These are phyloP conservation scores for Tolypeutes matacus DNA, from an alignment of 2,797 vertebrate species.

Conservation along the genomic window DNA sequence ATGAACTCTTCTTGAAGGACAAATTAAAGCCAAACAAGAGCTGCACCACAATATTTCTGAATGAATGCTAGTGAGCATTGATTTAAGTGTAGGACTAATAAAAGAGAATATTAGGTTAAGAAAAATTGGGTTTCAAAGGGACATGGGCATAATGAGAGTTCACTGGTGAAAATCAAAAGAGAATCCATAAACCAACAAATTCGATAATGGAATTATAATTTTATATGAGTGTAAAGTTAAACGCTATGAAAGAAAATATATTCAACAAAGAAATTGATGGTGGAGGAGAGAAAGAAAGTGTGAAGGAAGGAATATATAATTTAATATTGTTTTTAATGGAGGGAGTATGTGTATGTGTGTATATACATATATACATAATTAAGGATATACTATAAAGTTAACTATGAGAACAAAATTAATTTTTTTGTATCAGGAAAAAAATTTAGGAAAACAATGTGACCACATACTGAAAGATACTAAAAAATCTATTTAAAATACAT, in stretches of 20 bases:
- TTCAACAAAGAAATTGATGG: neutral
- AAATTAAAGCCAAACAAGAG: neutral
- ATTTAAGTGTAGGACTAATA: neutral
- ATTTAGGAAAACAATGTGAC: neutral
- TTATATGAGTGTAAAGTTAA: neutral
- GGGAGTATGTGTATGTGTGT: too few species aligned
- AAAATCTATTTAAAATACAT: neutral
- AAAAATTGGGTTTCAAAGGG: neutral
- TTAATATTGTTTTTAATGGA: neutral
- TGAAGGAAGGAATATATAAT: neutral
- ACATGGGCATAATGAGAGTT: neutral
- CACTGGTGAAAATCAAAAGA: neutral
- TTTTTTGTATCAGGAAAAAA: neutral
- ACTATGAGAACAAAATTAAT: neutral
- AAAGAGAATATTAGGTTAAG: conserved; percentile 27
- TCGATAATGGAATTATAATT: neutral
- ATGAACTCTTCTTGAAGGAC: neutral
- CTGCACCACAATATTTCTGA: conserved; percentile 5
- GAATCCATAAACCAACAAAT: neutral
- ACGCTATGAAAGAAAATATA: neutral
- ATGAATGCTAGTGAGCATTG: neutral
- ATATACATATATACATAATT: too few species aligned
- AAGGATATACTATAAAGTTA: neutral
- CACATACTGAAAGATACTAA: neutral
- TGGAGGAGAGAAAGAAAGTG: neutral